Evolutionary conservation across 1,140 invertebrate species (phyloP), one percentile per base, ranked within the genome.

Genomic region (Drosophila tsacasi): DNA sequence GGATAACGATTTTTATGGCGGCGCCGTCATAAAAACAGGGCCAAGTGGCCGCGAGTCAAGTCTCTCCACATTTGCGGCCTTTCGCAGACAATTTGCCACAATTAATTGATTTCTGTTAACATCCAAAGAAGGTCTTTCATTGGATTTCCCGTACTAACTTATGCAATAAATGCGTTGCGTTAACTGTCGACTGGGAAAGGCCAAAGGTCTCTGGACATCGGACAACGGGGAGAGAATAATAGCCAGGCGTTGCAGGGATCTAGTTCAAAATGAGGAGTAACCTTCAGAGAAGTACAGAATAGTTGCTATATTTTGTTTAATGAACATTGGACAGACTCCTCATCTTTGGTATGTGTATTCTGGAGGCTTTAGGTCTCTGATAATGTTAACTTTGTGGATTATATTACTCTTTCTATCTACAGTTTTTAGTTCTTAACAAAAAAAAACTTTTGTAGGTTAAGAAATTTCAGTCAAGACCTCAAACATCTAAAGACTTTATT

Each of bases 71-170:
- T 72, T 84, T 84, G 84, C 67, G 39, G 42, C 59, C 23, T 68
- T 89, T 89, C 84, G 84, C 84, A 89, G 84, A 89, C 85, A 89
- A 87, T 89, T 86, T 86, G 73, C 77, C 68, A 65, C 80, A 89
- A 90, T 89, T 89, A 89, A 84, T 90, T 84, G 85, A 90, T 89
- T 84, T 81, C 65, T 72, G 54, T 19, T 32, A 23, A 46, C 60
- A 67, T 76, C 61, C 55, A 4, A 58, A 64, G 67, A 74, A 68
- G 59, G 52, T 73, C 68, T 52, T 52, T 13, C 58, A 64, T 54
- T 78, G 50, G 25, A 76, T 60, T 67, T 68, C 49, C 21, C 25
- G 3, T 49, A 37, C 39, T 25, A 8, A n/a, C 57, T 87, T 79
- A 73, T 81, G 81, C 80, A 87, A 89, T 75, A 61, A 54, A 21